Base-by-base conservation (phyloP, 2,113 vertebrate species). In the Glaucomys volans region DNA sequence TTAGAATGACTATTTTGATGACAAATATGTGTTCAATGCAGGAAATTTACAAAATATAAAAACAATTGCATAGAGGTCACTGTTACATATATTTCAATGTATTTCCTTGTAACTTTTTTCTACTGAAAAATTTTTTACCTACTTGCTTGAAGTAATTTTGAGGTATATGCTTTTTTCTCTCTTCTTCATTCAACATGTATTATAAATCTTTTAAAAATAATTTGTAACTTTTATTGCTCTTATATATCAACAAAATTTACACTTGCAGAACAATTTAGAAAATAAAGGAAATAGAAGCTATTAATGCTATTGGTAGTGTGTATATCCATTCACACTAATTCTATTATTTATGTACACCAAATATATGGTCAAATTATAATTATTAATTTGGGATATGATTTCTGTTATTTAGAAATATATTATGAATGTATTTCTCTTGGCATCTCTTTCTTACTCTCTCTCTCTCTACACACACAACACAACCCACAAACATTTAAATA, bases 171-270 rank as follows among this genome's bases (percentile, higher is more conserved):
- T 91, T 96, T 75, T 82, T 90, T 81, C 2, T 47, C 8, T 16
- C 35, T 82, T 54, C 40, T 37, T 76, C 71, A 66, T 8, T 59
- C 17, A 87, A 14, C 24, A 80, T 95, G 13, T 8, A 71, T 44
- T 72, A 52, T 62, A 86, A 87, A 67, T 66, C 50, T 91, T 91
- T 16, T 74, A 79, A 96, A 89, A 92, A 91, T 37, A 14, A 72
- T 52, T 79, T 54, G 57, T 52, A 81, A 26, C 0, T 84, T 71
- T 95, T 81, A 62, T 40, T 74, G 35, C 16, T 67, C 0, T 94
- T 91, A n/a, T 90, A 87, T 32, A 76, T 89, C 24, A 94, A 42
- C 10, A 81, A 52, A 96, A 95, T 69, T 77, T 71, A 75, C 0
- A 57, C 6, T 88, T 50, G 52, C 2, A 87, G 22, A 91, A 71